Conservation (phyloP, 2,113 vertebrate species). For the Ptilonorhynchus violaceus region DNA sequence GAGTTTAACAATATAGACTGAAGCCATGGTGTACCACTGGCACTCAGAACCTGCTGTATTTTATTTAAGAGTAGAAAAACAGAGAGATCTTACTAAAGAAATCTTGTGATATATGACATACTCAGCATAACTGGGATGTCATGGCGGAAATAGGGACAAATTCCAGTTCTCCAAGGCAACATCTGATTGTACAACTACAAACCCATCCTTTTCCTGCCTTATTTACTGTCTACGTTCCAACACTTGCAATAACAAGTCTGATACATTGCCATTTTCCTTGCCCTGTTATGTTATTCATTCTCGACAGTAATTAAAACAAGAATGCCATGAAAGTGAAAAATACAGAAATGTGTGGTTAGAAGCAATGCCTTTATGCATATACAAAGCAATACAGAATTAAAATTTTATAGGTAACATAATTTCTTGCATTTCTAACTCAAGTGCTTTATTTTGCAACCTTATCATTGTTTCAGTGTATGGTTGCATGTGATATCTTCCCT, state of each 20-base stretch:
- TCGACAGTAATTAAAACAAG: conserved; percentile 39
- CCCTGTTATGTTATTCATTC: conserved; percentile 11
- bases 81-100: neutral
- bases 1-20: neutral
- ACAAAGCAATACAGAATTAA: conserved; percentile 38
- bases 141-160: neutral
- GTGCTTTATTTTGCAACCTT: neutral
- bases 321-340: conserved; percentile 18
- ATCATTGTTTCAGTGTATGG: neutral
- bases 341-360: conserved; percentile 7
- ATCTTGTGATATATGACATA: neutral
- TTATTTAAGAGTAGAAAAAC: neutral
- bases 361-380: neutral
- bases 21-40: neutral
- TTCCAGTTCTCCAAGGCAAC: neutral
- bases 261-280: conserved; percentile 14
- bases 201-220: neutral
- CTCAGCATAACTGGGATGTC: neutral
- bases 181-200: neutral
- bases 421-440: neutral
- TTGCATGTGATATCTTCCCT: neutral
- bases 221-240: conserved; percentile 11
- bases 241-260: neutral
- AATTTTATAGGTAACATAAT: conserved; percentile 28
- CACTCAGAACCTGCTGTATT: neutral